A percentile compares a stretch with the other conserved stretches of the same genome.
Conservation (phyloP, 2,888 invertebrate species). For the Lumbricus terrestris region DNA sequence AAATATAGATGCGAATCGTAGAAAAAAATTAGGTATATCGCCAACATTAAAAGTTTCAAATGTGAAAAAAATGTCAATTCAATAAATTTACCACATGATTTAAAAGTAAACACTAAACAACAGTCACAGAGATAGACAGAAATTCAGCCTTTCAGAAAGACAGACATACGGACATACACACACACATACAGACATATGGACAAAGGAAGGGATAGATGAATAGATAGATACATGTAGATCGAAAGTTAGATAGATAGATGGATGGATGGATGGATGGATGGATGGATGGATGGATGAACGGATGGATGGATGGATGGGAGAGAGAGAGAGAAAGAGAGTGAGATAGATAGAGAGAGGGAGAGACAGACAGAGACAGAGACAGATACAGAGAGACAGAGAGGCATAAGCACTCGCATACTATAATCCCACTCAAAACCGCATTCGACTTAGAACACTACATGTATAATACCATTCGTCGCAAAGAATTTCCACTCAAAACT, state of each 20-base stretch:
- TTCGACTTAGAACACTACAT: background rate
- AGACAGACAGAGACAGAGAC: background rate
- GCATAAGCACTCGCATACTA: background rate
- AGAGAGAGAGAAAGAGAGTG: background rate
- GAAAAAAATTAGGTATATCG: too few species aligned
- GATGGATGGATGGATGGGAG: background rate
- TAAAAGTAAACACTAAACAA: too few species aligned
- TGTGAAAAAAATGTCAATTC: too few species aligned
- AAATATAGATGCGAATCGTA: too few species aligned
- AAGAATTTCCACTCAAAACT: background rate
- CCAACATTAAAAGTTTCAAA: too few species aligned
- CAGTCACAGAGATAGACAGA: too few species aligned
- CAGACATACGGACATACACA: too few species aligned
- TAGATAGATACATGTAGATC: too few species aligned
- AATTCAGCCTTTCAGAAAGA: too few species aligned
- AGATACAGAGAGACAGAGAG: background rate
- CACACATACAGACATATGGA: too few species aligned
- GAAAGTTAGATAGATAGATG: background rate
- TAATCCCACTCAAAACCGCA: background rate
- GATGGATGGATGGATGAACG: background rate
- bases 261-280: background rate
- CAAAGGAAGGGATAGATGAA: background rate
- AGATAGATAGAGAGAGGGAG: background rate
- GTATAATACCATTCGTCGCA: background rate
- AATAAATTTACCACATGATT: too few species aligned